Conservation (phyloP, 2,113 vertebrate species). For the Brachirus orientalis region DNA sequence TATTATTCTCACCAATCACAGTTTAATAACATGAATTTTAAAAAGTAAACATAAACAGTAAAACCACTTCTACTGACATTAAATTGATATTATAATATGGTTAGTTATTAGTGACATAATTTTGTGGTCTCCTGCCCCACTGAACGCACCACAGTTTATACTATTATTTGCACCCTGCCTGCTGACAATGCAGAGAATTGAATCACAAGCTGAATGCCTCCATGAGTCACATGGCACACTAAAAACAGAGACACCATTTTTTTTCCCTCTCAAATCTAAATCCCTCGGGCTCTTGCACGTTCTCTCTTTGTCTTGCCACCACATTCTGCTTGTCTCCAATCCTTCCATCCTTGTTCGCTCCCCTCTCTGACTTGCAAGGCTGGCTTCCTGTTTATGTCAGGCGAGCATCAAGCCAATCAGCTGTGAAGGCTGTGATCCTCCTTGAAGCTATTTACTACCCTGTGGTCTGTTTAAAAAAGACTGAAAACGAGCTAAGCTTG, state of each 20-base stretch:
- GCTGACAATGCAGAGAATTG: slow-evolving; percentile 64
- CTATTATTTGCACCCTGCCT: slow-evolving; percentile 38
- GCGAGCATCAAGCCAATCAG: slow-evolving; percentile 82
- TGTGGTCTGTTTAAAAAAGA: slow-evolving; percentile 80
- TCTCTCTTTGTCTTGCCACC: slow-evolving; percentile 54
- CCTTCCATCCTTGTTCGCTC: slow-evolving; percentile 40
- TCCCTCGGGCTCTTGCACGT: slow-evolving; percentile 57
- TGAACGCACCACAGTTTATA: slow-evolving; percentile 36
- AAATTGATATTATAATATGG: background rate
- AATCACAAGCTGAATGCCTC: slow-evolving; percentile 63
- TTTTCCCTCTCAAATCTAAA: slow-evolving; percentile 21
- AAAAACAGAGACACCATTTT: slow-evolving; percentile 42
- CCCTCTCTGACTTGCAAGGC: slow-evolving; percentile 64
- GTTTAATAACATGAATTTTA: background rate
- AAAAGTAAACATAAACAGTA: background rate
- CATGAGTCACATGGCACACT: slow-evolving; percentile 60
- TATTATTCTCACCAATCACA: slow-evolving; percentile 7
- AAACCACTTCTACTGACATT: background rate
- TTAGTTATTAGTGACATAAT: slow-evolving; percentile 12
- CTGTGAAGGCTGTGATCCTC: slow-evolving; percentile 82
- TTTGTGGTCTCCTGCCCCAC: slow-evolving; percentile 18
- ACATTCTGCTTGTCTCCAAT: slow-evolving; percentile 43
- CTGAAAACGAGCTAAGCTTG: slow-evolving; percentile 73
- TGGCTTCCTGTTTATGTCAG: slow-evolving; percentile 85
- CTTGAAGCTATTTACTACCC: slow-evolving; percentile 84